phyloP scores from a whole-genome alignment of 2,797 vertebrate species.

The Mycteria americana region DNA sequence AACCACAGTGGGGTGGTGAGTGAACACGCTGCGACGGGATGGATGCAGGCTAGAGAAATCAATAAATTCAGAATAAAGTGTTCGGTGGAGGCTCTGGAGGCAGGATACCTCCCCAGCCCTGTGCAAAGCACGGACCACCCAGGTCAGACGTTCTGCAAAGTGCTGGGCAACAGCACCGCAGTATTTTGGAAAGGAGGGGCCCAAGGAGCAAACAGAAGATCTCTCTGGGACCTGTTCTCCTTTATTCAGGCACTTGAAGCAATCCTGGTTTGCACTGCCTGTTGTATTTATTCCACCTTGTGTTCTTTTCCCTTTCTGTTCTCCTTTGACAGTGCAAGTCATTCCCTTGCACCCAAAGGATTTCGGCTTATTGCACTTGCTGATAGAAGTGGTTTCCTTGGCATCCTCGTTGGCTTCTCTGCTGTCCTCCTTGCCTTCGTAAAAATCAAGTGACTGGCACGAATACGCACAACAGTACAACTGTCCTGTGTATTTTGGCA shows the following conservation, averaged over 20 bases:
- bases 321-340: background rate
- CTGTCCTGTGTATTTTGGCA: conserved; percentile 20
- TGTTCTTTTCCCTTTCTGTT: background rate
- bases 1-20: background rate
- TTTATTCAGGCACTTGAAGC: background rate
- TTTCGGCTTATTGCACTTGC: conserved; percentile 24
- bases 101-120: background rate
- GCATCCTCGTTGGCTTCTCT: conserved; percentile 43
- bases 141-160: background rate
- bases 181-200: background rate
- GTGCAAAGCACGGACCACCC: background rate
- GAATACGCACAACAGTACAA: background rate
- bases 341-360: background rate
- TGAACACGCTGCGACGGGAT: background rate
- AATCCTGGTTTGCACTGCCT: background rate
- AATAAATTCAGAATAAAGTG: background rate
- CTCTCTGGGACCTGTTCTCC: background rate
- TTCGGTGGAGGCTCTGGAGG: background rate
- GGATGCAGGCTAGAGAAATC: background rate
- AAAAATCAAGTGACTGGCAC: background rate
- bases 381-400: conserved; percentile 44
- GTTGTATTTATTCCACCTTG: background rate
- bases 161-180: background rate
- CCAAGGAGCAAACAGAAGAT: background rate
- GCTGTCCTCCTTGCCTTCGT: conserved; percentile 62